phyloP scores from a whole-genome alignment of 2,113 vertebrate species.

The Hippolais icterina region DNA sequence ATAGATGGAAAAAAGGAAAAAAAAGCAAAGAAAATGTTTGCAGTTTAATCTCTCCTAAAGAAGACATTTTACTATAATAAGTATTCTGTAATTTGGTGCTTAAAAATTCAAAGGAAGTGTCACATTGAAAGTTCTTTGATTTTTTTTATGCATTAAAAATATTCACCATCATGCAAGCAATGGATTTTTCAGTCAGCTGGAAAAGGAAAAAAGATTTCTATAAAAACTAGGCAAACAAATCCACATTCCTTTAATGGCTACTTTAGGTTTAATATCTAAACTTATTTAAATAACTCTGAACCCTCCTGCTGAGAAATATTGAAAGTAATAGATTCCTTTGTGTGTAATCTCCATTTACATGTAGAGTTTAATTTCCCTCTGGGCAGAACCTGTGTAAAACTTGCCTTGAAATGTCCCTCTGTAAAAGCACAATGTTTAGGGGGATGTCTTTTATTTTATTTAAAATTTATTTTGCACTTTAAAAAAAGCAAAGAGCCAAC shows the following conservation, averaged over 20 bases:
- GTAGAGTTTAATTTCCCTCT: constrained; percentile 84
- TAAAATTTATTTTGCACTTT: constrained; percentile 74
- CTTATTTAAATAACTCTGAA: constrained; percentile 86
- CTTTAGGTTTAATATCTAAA: constrained; percentile 85
- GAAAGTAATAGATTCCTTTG: constrained; percentile 85
- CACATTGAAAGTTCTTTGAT: constrained; percentile 69
- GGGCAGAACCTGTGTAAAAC: constrained; percentile 82
- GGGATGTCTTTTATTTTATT: constrained; percentile 75
- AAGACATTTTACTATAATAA: constrained; percentile 69
- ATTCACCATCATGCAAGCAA: constrained; percentile 69
- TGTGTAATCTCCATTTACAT: constrained; percentile 84
- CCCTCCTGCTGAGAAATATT: constrained; percentile 84
- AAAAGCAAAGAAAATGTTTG: constrained; percentile 25
- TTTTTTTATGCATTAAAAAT: constrained; percentile 73
- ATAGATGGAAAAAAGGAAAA: constrained; percentile 9
- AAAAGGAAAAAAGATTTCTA: constrained; percentile 61
- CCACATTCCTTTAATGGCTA: constrained; percentile 81
- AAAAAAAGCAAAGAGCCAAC: constrained; percentile 26
- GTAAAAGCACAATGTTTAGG: constrained; percentile 74
- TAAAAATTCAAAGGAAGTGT: constrained; percentile 76
- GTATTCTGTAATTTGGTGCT: constrained; percentile 70
- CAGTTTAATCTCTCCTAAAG: constrained; percentile 72
- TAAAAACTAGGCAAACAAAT: constrained; percentile 79
- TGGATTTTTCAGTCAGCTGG: constrained; percentile 76
- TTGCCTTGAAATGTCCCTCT: constrained; percentile 78